Conservation (phyloP, 2,797 vertebrate species). For the Phaenicophaeus curvirostris region DNA sequence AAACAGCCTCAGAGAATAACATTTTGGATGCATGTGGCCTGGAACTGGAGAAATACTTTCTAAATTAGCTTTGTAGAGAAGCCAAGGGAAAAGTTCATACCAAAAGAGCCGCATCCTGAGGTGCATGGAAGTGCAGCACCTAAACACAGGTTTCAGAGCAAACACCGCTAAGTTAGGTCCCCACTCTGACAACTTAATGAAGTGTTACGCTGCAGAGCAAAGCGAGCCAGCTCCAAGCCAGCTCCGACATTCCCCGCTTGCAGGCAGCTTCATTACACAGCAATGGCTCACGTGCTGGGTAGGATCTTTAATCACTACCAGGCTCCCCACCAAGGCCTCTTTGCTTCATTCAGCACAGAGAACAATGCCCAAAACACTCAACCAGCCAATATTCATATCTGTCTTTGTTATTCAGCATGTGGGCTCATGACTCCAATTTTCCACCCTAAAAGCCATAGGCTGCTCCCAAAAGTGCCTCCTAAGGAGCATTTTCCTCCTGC, state of each 20-base stretch:
- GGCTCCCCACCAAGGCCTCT: background rate
- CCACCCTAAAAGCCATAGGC: background rate
- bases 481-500: background rate
- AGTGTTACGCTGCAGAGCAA: background rate
- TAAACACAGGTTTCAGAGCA: background rate
- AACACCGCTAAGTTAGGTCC: background rate
- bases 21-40: background rate
- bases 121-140: background rate
- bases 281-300: background rate
- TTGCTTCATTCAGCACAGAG: background rate
- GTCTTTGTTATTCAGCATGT: background rate
- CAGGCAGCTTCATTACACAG: background rate
- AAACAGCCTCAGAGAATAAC: background rate
- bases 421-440: background rate
- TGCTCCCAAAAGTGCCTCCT: background rate
- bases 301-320: background rate
- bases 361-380: background rate
- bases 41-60: background rate
- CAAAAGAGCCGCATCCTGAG: background rate
- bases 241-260: background rate
- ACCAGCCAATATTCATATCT: background rate
- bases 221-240: background rate
- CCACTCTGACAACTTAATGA: background rate
- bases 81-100: background rate
- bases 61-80: background rate